Conservation (phyloP, 23 tunicate species). For the Trididemnum nubilum region DNA sequence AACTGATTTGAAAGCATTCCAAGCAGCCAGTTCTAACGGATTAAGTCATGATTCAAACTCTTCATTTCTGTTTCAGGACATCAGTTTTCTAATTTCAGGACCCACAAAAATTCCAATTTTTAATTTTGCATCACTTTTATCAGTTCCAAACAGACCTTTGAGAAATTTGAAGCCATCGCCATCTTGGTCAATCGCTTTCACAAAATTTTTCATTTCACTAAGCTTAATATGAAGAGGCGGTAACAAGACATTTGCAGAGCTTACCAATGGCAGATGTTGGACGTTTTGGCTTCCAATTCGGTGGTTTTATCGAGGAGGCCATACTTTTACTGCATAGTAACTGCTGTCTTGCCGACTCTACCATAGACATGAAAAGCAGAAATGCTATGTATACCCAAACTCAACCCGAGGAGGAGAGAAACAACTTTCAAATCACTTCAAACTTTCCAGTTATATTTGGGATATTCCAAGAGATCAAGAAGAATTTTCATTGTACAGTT, state of each 20-base stretch:
- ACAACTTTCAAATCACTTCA: conserved; percentile 34
- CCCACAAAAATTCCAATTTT: neutral
- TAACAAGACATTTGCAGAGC: conserved; percentile 18
- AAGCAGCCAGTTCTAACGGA: conserved; percentile 27
- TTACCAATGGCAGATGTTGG: conserved; percentile 24
- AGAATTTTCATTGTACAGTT: conserved; percentile 24
- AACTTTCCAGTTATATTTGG: too few relatives aligned
- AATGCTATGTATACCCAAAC: conserved; percentile 25
- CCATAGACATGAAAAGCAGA: conserved; percentile 46
- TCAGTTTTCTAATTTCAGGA: too few relatives aligned
- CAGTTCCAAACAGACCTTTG: too few relatives aligned
- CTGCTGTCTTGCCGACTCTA: conserved; percentile 36
- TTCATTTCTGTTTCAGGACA: conserved; percentile 4
- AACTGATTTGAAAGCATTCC: conserved; percentile 25
- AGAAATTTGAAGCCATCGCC: too few relatives aligned
- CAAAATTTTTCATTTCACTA: neutral
- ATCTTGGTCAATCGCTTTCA: too few relatives aligned
- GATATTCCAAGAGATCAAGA: conserved; percentile 13
- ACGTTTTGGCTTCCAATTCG: conserved; percentile 25
- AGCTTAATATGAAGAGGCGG: conserved; percentile 33
- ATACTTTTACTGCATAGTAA: too few relatives aligned
- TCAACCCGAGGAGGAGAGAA: conserved; percentile 32
- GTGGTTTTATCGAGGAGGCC: conserved; percentile 32
- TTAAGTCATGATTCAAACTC: conserved; percentile 13
- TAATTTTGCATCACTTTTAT: neutral